These are phyloP conservation scores for Callaeas wilsoni DNA, from an alignment of 2,113 vertebrate species.

Conservation along the genomic window DNA sequence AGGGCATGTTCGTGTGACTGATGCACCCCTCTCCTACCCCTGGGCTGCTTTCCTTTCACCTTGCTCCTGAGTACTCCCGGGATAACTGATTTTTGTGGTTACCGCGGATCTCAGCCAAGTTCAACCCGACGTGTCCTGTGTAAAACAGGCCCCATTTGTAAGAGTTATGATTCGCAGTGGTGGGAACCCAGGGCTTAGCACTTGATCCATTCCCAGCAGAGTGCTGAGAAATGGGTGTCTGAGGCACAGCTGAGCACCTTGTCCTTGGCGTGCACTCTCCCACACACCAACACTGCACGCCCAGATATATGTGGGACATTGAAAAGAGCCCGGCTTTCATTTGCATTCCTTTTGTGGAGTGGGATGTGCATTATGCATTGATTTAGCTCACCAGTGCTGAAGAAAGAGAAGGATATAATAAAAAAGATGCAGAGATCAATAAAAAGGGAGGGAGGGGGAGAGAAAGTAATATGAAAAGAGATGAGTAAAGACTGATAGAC, in stretches of 20 bases:
- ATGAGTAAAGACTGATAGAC: conserved; percentile 45
- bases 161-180: background rate
- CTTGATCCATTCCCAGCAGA: background rate
- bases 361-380: conserved; percentile 59
- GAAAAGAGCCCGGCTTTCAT: conserved; percentile 42
- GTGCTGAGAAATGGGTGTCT: conserved; percentile 16
- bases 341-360: conserved; percentile 64
- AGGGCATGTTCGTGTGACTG: background rate
- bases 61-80: background rate
- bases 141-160: background rate
- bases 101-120: background rate
- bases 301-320: conserved; percentile 12
- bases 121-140: background rate
- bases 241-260: conserved; percentile 44
- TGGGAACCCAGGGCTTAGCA: background rate
- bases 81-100: background rate
- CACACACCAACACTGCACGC: background rate
- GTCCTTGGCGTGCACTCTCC: conserved; percentile 38
- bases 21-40: background rate
- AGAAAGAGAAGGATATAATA: conserved; percentile 54
- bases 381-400: conserved; percentile 40
- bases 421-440: conserved; percentile 63
- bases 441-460: conserved; percentile 15
- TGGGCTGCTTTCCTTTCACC: background rate
- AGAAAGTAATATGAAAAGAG: conserved; percentile 47